Conservation (phyloP, 2,888 invertebrate species). For the Palloptera scutellata region DNA sequence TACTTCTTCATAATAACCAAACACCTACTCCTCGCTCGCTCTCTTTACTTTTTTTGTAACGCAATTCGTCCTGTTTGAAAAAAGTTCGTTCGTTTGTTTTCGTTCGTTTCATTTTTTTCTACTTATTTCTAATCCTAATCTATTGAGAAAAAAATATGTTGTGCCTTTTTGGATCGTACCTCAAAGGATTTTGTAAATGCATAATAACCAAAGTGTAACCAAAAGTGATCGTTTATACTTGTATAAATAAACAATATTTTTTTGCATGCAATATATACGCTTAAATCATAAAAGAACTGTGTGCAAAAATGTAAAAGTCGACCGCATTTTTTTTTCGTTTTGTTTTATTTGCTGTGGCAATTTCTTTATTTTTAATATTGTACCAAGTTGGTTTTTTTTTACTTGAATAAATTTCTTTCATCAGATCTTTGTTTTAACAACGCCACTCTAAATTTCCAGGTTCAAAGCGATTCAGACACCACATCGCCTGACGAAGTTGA, state of each 20-base stretch:
- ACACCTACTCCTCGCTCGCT: too few species aligned
- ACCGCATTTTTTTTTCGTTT: background rate
- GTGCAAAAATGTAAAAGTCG: background rate
- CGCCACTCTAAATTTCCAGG: slow-evolving; percentile 63
- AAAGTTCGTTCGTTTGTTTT: slow-evolving; percentile 1
- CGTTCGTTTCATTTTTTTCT: slow-evolving; percentile 7
- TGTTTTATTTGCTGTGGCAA: slow-evolving; percentile 26
- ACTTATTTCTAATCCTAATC: slow-evolving; percentile 7
- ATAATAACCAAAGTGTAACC: slow-evolving; percentile 19
- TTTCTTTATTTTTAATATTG: slow-evolving; percentile 24
- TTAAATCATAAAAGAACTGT: background rate
- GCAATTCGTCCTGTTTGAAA: too few species aligned
- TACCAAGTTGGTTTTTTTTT: slow-evolving; percentile 15
- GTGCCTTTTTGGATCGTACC: slow-evolving; percentile 65
- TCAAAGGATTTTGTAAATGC: slow-evolving; percentile 50
- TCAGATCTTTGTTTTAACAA: background rate
- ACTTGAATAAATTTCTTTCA: slow-evolving; percentile 11
- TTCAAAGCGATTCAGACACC: slow-evolving; percentile 72
- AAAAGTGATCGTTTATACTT: background rate
- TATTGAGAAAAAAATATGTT: slow-evolving; percentile 34
- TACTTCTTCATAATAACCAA: too few species aligned
- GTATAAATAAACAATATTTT: background rate
- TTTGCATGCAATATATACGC: slow-evolving; percentile 24
- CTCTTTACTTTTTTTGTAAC: too few species aligned
- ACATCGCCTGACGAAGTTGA: slow-evolving; percentile 76